phyloP scores from a whole-genome alignment of 1,140 invertebrate genomes.

The Drosophila nebulosa region DNA sequence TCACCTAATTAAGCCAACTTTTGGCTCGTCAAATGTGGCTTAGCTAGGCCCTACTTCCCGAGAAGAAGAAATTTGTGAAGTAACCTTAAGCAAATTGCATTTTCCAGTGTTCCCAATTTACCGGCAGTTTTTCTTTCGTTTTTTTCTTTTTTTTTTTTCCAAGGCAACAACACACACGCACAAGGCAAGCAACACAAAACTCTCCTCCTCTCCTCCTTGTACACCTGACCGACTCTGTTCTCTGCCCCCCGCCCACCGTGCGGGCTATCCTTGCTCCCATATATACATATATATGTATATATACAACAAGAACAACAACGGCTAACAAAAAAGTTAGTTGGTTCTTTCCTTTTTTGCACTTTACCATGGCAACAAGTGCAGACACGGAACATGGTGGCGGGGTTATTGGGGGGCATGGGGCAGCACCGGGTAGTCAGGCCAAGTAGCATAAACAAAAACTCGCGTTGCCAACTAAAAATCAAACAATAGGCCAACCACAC shows the following conservation, averaged over 20 bases:
- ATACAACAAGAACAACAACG: background rate
- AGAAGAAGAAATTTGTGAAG: slow-evolving; percentile 9
- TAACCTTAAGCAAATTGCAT: slow-evolving; percentile 36
- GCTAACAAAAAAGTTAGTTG: background rate
- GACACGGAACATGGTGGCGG: background rate
- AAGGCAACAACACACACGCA: slow-evolving; percentile 48
- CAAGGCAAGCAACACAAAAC: slow-evolving; percentile 15
- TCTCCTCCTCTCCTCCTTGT: slow-evolving; percentile 10
- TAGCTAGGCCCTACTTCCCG: background rate
- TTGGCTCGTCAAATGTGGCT: slow-evolving; percentile 7
- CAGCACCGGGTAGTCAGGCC: background rate
- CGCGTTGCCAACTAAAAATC: slow-evolving; percentile 62
- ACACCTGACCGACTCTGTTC: slow-evolving; percentile 23
- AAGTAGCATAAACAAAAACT: slow-evolving; percentile 47
- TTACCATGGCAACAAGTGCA: slow-evolving; percentile 76
- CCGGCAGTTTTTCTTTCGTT: background rate
- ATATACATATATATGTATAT: background rate
- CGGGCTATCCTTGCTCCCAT: background rate
- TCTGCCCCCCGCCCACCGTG: background rate
- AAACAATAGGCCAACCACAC: slow-evolving; percentile 50
- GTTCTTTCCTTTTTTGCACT: slow-evolving; percentile 40
- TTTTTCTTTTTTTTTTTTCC: slow-evolving; percentile 11
- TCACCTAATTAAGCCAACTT: slow-evolving; percentile 25
- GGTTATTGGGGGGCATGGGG: background rate
- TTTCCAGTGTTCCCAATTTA: slow-evolving; percentile 45